Evolutionary conservation across 1,140 invertebrate genomes (phyloP), one percentile per base, ranked within the genome.

Genomic region (Lepidurus packardi): DNA sequence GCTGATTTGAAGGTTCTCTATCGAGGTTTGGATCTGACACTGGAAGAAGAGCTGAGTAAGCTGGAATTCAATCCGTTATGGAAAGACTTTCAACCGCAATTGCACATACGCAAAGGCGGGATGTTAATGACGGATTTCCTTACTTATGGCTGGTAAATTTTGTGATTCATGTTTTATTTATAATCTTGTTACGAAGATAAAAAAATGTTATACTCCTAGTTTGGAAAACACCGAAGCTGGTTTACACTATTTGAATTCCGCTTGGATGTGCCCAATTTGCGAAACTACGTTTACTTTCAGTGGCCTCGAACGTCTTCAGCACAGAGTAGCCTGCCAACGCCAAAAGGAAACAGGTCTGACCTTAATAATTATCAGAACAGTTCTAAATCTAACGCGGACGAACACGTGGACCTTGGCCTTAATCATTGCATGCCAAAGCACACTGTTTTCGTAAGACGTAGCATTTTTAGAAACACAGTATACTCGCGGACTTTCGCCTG

Each of bases 1-100:
- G 96, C 94, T 3, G 95, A 98, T 87, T 85, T 94, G 13, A 96
- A 96, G 83, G 86, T 88, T 11, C 83, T 95, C 5, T 94, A 94
- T 82, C 44, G 41, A 21, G 53, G 73, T 24, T 47, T 21, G n/a
- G 74, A 43, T 25, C 74, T 74, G 76, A 78, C 5, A 9, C 41
- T 77, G 75, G 53, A 80, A 77, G 34, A 78, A 41, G 81, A 75
- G 81, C 81, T 45, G 76, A 24, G 83, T 6, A 82, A 80, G 77
- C 81, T 89, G 25, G 84, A 88, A 80, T 85, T 86, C 73, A 95
- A 94, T 87, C 92, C 92, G 11, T 93, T 94, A 82, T 87, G 90
- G 82, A 75, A 84, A 34, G 88, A 90, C 73, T 92, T 89, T 83
- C 78, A 85, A 78, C 86, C 89, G 44, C 83, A 85, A 81, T 83